Base-by-base conservation (phyloP, 2,888 invertebrate species). In the Lasius fuliginosus region DNA sequence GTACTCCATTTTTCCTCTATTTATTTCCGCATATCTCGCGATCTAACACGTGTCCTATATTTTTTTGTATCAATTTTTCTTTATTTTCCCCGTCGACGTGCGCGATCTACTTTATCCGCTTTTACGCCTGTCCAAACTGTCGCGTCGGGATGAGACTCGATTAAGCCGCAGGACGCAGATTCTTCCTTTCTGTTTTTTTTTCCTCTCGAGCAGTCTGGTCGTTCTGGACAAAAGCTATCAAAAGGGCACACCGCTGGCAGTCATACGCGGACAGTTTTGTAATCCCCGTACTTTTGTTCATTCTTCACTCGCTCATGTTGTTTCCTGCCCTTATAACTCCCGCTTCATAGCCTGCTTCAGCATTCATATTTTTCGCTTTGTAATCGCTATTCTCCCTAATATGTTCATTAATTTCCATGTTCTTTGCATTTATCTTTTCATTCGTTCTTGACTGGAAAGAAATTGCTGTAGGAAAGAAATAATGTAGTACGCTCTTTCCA, bases 91-190 rank as follows among this genome's bases (percentile, higher is more conserved):
- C 73, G 77, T 56, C 71, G 76, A 77, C 77, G 46, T 33, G 46
- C n/a, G 33, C 65, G 77, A 77, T 77, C 73, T 73, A 77, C 77
- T 77, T 77, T 76, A 76, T 76, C 77, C 77, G 77, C 73, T 77
- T 23, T 77, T 73, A 77, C 77, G 73, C 53, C 73, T 77, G 74
- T 77, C 77, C 77, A 77, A 77, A 77, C 77, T 77, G 77, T 77
- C 77, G 77, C 77, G 77, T 69, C 53, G 56, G 40, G 73, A 77
- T 77, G 77, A 77, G 77, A 73, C 73, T 73, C 77, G 73, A 77
- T 77, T 77, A 77, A 74, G 60, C 81, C 46, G 36, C 79, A 30
- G 74, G 46, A 27, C 23, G 58, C 81, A 71, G 71, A 74, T 81
- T 74, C 60, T 46, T 46, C 8, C 30, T 69, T 23, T 30, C 12